A percentile compares a stretch with the other conserved stretches of the same genome.
phyloP scores from a whole-genome alignment of 2,797 vertebrate genomes.

The Clarias platycephalus region DNA sequence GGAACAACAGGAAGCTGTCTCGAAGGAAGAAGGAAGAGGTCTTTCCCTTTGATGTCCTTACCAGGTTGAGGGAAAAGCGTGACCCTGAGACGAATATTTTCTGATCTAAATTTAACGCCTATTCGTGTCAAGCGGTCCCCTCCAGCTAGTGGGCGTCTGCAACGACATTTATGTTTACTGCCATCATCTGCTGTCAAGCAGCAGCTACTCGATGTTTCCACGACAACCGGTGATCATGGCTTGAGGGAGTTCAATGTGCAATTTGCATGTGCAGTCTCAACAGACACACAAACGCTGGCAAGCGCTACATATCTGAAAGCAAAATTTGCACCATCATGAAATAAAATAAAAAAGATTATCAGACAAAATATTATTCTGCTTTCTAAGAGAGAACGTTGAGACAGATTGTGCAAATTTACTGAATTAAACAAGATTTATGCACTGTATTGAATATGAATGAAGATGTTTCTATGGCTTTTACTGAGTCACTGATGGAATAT shows the following conservation, averaged over 20 bases:
- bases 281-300: constrained; percentile 8
- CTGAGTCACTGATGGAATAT: constrained; percentile 63
- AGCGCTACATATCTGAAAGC: background rate
- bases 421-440: background rate
- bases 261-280: constrained; percentile 25
- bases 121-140: constrained; percentile 44
- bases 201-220: constrained; percentile 70
- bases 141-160: constrained; percentile 41
- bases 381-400: background rate
- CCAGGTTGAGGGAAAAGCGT: background rate
- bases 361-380: background rate
- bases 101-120: constrained; percentile 24
- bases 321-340: background rate
- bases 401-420: background rate
- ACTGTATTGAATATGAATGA: background rate
- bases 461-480: constrained; percentile 22
- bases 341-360: background rate
- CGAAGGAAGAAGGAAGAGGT: background rate
- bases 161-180: constrained; percentile 43
- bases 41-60: background rate
- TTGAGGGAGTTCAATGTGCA: constrained; percentile 43
- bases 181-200: constrained; percentile 57
- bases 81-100: background rate
- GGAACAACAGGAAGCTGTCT: background rate
- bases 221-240: constrained; percentile 60